Evolutionary conservation across 1,140 invertebrate species (phyloP).

Genomic region (Phthorimaea operculella): DNA sequence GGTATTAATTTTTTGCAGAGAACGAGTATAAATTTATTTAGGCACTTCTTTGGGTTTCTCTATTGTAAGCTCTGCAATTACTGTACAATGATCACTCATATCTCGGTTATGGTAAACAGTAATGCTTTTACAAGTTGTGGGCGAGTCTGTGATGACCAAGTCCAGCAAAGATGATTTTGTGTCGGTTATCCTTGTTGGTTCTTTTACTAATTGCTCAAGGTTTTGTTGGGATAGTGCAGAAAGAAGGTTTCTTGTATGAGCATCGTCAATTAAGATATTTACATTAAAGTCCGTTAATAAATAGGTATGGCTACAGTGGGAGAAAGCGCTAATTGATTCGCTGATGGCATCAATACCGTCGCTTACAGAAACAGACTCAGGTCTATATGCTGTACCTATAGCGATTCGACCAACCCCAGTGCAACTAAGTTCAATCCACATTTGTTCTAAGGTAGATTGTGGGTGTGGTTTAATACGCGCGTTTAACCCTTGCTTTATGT

Average conservation of each 20-base stretch:
- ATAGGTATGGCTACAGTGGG: constrained; percentile 12
- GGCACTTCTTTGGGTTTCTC: constrained; percentile 13
- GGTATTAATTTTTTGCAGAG: background rate
- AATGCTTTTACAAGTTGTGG: constrained; percentile 14
- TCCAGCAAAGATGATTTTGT: constrained; percentile 16
- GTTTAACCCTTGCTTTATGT: background rate
- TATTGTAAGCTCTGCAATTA: constrained; percentile 16
- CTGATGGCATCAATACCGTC: constrained; percentile 17
- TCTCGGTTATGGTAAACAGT: constrained; percentile 17
- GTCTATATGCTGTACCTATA: constrained; percentile 24
- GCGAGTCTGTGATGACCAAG: constrained; percentile 15
- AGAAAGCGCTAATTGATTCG: constrained; percentile 14
- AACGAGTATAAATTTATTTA: background rate
- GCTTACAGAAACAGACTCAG: constrained; percentile 12
- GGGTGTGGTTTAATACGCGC: constrained; percentile 8
- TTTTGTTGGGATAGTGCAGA: constrained; percentile 16
- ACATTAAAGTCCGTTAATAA: constrained; percentile 27
- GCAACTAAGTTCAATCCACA: constrained; percentile 20
- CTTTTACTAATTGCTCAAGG: constrained; percentile 19
- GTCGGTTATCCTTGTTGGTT: constrained; percentile 21
- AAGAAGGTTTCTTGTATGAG: constrained; percentile 10
- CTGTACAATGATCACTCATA: constrained; percentile 21
- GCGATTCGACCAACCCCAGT: constrained; percentile 7
- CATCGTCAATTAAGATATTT: constrained; percentile 12
- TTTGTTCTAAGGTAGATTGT: constrained; percentile 14